Evolutionary conservation across 2,113 vertebrate genomes (phyloP), one percentile per base, ranked within the genome.

Genomic region (Perccottus glenii): DNA sequence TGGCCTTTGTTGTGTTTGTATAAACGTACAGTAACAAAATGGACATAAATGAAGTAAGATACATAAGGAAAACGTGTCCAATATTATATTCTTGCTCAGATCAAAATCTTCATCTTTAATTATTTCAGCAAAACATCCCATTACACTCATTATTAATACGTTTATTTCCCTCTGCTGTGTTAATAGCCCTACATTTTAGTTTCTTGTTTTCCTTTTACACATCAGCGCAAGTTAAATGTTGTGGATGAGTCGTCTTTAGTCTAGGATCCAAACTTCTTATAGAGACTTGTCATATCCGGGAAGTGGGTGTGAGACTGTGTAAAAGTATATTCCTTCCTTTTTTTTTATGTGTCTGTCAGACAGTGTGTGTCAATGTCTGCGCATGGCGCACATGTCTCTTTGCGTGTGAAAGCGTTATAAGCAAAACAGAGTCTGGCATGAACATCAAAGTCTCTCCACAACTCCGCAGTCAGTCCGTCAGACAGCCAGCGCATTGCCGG

Each of bases 401-500:
- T 51, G 67, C 67, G 56, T 82, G 76, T 81, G 74, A 82, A 74
- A 63, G 64, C 56, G 60, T 80, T 77, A 59, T 75, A 71, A 76
- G 70, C 64, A 67, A 80, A 83, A 80, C 70, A 33, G 61, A 33
- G 47, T 72, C 78, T 88, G 88, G 85, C 85, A 51, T 43, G 44
- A 59, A 86, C 79, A 89, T 91, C 83, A 90, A 90, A 89, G 89
- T 80, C 58, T 64, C 76, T 59, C 67, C 67, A 66, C 85, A 83
- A 79, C 75, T 87, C 51, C 56, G 76, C 64, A 46, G 67, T 69
- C 76, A 78, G 64, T 66, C 36, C 42, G 59, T 46, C 56, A 49
- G 67, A 40, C 62, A 74, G 73, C 60, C 71, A 60, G 69, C 59
- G 9, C 57, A 57, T 58, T 90, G 77, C 85, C 71, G 75, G 87